Evolutionary conservation across 2,888 invertebrate species (phyloP), one percentile per base, ranked within the genome.

Genomic region (Melipona beecheii): DNA sequence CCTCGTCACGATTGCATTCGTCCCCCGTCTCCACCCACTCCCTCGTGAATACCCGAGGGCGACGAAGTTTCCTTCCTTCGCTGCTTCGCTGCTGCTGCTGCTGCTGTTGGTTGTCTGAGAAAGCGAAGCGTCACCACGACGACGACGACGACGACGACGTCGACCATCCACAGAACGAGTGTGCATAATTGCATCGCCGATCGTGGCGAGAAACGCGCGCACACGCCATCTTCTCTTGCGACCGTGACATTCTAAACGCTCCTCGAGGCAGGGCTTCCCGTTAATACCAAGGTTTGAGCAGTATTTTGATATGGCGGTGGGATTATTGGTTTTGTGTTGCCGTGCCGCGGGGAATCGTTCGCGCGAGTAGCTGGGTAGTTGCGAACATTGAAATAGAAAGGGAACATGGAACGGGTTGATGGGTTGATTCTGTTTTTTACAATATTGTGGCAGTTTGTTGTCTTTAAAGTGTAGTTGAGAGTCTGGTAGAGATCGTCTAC

Each of bases 1-100:
- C 84, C 83, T 81, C 83, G 83, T 88, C 88, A 84, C 89, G 88
- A 90, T 90, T 89, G 89, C 88, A 82, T 85, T 87, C 85, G 84
- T 85, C 81, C 87, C 79, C 83, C 87, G 73, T 9, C 9, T 9
- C 36, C 0, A 1, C 36, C 36, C 36, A 9, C 0, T 9, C 36
- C 36, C 36, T 60, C 66, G 52, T 19, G 58, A n/a, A 54, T 36
- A 66, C 60, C 77, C 13, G 27, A n/a, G 75, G 69, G 60, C 68
- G 49, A 36, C 50, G n/a, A 69, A 72, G 75, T 62, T 62, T 62
- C 74, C 68, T 64, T 77, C 69, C 31, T 49, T 31, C 56, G n/a
- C 27, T 24, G 36, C 36, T n/a, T 11, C 15, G 31, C 9, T 60
- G 60, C 9, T 2, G 52, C 31, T 2, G 52, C 31, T 77, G 6